Conservation (phyloP, 23 tunicate genomes). For the Halocynthia roretzi region DNA sequence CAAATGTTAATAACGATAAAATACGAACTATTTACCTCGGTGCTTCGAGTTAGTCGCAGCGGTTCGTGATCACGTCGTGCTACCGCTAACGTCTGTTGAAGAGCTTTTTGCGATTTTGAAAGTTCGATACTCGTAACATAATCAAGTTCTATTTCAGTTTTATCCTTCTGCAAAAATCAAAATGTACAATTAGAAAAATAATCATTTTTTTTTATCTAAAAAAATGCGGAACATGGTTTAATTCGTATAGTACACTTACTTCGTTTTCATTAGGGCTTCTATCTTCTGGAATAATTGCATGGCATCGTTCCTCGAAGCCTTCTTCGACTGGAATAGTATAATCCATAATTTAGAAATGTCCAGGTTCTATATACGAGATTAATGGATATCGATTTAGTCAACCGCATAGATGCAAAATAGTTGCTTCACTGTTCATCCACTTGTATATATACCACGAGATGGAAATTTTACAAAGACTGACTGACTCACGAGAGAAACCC, state of each 20-base stretch:
- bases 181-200: not conserved
- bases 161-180: conserved; percentile 2
- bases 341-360: not conserved
- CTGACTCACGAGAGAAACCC: too few species aligned
- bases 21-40: not conserved
- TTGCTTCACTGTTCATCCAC: too few species aligned
- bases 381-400: too few species aligned
- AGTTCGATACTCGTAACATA: not conserved
- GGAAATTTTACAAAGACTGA: too few species aligned
- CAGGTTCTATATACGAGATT: too few species aligned
- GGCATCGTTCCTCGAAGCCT: not conserved
- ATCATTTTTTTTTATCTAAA: not conserved
- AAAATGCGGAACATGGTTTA: not conserved
- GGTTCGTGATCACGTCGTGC: not conserved
- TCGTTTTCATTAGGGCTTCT: too few species aligned
- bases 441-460: too few species aligned
- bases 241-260: not conserved
- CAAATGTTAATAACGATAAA: not conserved
- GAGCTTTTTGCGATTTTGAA: not conserved
- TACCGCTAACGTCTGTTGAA: conserved; percentile 1
- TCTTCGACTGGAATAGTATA: not conserved
- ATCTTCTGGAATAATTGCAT: not conserved
- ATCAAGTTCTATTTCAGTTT: not conserved
- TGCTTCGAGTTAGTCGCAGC: not conserved
- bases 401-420: too few species aligned